A percentile compares a stretch with the other conserved stretches of the same genome.
phyloP scores from a whole-genome alignment of 2,113 vertebrate species.

The Gorsachius goisagi region DNA sequence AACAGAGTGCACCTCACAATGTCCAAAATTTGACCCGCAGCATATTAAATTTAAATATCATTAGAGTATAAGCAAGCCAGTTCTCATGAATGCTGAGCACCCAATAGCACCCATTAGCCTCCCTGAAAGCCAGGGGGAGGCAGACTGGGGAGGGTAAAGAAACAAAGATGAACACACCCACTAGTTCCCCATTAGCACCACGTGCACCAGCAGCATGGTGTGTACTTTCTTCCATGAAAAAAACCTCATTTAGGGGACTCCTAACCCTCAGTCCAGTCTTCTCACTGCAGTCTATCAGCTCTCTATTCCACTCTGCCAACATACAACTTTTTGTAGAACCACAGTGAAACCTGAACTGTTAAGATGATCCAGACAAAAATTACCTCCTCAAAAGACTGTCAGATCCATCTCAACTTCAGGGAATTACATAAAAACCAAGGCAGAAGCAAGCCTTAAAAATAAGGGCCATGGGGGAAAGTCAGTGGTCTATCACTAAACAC shows the following conservation, averaged over 20 bases:
- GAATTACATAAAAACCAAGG: background rate
- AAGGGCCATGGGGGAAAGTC: background rate
- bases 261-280: background rate
- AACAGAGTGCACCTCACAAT: accelerated
- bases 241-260: background rate
- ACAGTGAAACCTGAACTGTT: background rate
- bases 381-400: background rate
- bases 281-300: background rate
- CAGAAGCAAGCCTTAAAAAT: background rate
- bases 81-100: background rate
- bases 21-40: background rate
- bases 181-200: background rate
- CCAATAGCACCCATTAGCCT: background rate
- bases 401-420: background rate
- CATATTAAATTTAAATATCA: background rate
- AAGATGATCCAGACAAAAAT: background rate
- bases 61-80: background rate
- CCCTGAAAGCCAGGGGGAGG: background rate
- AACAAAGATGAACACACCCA: background rate
- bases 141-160: background rate
- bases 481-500: background rate
- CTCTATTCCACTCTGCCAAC: background rate
- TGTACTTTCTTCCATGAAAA: background rate
- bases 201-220: accelerated
- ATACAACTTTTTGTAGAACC: background rate